Evolutionary conservation across 2,113 vertebrate species (phyloP), one percentile per base, ranked within the genome.

Genomic region (Manacus vitellinus): DNA sequence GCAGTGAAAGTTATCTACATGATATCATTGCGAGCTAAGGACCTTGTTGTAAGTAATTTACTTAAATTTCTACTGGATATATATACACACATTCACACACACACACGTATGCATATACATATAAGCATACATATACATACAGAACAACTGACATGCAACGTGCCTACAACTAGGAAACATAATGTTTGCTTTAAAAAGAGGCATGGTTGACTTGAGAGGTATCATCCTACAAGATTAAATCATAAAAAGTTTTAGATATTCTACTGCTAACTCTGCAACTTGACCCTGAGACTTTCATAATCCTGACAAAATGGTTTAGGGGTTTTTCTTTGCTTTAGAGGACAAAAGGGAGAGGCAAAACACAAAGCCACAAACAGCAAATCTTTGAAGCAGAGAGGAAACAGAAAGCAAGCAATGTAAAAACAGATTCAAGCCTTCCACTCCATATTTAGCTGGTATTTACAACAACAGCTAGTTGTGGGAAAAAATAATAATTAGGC

Each of bases 71-170:
- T 27, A 63, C 9, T 31, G 39, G 25, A 74, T 58, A 65, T 25
- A 49, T 12, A 80, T 4, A 43, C 3, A 55, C 2, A 33, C 4
- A 44, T 10, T 12, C 33, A 27, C 4, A 25, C 7, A 11, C 7
- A 31, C 1, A 43, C 12, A 51, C 1, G 49, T 4, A 41, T 17
- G 5, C 19, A n/a, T 11, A 21, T 5, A 61, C 2, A 58, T 4
- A 14, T 24, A 24, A 44, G 7, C 11, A 15, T 17, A 9, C 14
- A 44, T 27, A 6, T 31, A 54, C 8, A 54, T 8, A 73, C 20
- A 46, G n/a, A 89, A 54, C 20, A 83, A 39, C 25, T 33, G 35
- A 24, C 15, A 71, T 2, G 1, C 49, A 58, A 4, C 27, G 14
- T 43, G 24, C 52, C 75, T 47, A 67, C 10, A 20, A 71, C 9